Evolutionary conservation across 2,797 vertebrate species (phyloP), one percentile per base, ranked within the genome.

Genomic region (Phyllotis vaccarum): DNA sequence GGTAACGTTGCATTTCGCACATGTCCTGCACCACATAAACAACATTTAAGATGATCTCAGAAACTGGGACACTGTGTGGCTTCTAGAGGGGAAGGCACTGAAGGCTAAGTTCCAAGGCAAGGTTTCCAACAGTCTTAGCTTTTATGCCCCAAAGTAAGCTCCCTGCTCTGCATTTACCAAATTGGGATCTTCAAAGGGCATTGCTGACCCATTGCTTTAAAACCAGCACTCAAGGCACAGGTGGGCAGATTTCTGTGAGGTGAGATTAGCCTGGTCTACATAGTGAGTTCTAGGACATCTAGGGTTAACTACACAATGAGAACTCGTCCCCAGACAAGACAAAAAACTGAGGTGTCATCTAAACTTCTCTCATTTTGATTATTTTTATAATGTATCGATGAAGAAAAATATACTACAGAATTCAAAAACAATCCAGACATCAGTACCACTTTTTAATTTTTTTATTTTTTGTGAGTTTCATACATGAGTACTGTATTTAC

Each of bases 1-100:
- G 29, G 66, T 49, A 29, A 12, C 29, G 8, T 0, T 12, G 40
- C 16, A 2, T 46, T n/a, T 9, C 6, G 52, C 11, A 0, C 1
- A 27, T 24, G 80, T 31, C 46, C 60, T 49, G 46, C 12, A 10
- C 17, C 29, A 27, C 31, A n/a, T 0, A 1, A 64, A 24, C 10
- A 34, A 29, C 43, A n/a, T 29, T 66, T 82, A 56, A 60, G 58
- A 34, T 13, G 1, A 31, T 19, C 54, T 72, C 31, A 31, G 46
- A 40, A 83, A 29, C 66, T 10, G 40, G 31, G 11, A 19, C 3
- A 2, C 0, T 0, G 5, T 1, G 3, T 58, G 21, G 37, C 19
- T 79, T 34, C 31, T 49, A 21, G 24, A 37, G 52, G 34, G 14
- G 27, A n/a, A 17, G 8, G 6, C 52, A 31, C 10, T 16, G 3